A percentile compares a stretch with the other conserved stretches of the same genome.
Evolutionary conservation across 2,888 invertebrate genomes (phyloP).

Genomic region (Pasiphila rectangulata): DNA sequence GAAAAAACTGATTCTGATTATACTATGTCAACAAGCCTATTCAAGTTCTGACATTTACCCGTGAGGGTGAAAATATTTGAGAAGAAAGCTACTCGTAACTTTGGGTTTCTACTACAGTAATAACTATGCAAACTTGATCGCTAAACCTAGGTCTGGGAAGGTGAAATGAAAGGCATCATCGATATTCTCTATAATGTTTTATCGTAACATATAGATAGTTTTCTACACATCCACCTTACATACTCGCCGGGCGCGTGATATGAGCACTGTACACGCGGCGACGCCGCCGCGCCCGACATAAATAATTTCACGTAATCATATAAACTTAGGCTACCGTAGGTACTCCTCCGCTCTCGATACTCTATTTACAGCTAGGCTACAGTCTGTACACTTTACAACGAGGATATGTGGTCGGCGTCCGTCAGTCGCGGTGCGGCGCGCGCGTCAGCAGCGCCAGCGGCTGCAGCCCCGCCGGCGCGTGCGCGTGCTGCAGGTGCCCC

Average conservation of each 20-base stretch:
- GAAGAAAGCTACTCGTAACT: too few species aligned
- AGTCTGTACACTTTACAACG: conserved; percentile 56
- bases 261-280: conserved; percentile 62
- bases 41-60: too few species aligned
- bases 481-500: conserved; percentile 48
- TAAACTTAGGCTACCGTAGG: conserved; percentile 46
- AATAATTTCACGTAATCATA: conserved; percentile 61
- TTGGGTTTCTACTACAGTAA: too few species aligned
- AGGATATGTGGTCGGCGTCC: conserved; percentile 53
- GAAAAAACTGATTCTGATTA: too few species aligned
- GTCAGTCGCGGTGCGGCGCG: conserved; percentile 56
- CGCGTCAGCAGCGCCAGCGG: conserved; percentile 65
- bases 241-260: conserved; percentile 69
- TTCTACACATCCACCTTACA: conserved; percentile 75
- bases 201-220: conserved; percentile 77
- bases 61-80: too few species aligned
- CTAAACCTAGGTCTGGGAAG: background rate
- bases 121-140: too few species aligned
- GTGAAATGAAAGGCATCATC: conserved; percentile 49
- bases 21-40: too few species aligned
- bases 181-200: conserved; percentile 69
- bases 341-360: background rate
- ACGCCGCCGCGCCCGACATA: conserved; percentile 44
- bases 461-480: conserved; percentile 54
- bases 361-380: conserved; percentile 52